phyloP scores from a whole-genome alignment of 2,888 invertebrate genomes.

The Parnassius mnemosyne region DNA sequence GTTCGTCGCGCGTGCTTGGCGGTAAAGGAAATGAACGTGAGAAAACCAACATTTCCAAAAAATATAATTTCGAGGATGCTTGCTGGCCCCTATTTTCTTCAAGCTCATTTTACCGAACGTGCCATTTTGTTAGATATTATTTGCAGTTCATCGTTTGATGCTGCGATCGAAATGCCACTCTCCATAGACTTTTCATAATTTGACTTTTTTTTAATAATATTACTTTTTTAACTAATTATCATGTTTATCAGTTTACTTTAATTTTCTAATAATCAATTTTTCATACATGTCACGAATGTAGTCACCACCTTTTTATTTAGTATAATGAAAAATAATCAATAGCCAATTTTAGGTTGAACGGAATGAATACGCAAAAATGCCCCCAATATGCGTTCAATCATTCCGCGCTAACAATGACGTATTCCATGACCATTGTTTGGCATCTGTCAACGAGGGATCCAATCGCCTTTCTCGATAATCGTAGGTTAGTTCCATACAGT shows the following conservation, averaged over 20 bases:
- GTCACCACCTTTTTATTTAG: constrained; percentile 32
- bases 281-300: constrained; percentile 21
- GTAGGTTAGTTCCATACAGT: constrained; percentile 50
- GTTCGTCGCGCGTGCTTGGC: too few relatives aligned
- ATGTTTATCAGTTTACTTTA: not conserved
- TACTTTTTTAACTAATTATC: too few relatives aligned
- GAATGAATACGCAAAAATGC: constrained; percentile 68
- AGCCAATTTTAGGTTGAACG: constrained; percentile 39
- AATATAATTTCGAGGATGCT: too few relatives aligned
- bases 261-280: constrained; percentile 5
- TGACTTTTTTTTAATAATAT: too few relatives aligned
- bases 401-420: constrained; percentile 59
- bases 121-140: too few relatives aligned
- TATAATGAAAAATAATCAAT: constrained; percentile 51
- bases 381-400: constrained; percentile 60
- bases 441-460: constrained; percentile 73
- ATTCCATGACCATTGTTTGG: constrained; percentile 52
- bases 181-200: too few relatives aligned
- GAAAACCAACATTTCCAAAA: too few relatives aligned
- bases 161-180: too few relatives aligned
- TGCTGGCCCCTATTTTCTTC: too few relatives aligned
- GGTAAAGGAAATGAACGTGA: too few relatives aligned
- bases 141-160: too few relatives aligned
- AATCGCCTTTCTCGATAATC: constrained; percentile 62
- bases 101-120: too few relatives aligned